phyloP scores from a whole-genome alignment of 2,888 invertebrate genomes.

The Cerceris rybyensis region DNA sequence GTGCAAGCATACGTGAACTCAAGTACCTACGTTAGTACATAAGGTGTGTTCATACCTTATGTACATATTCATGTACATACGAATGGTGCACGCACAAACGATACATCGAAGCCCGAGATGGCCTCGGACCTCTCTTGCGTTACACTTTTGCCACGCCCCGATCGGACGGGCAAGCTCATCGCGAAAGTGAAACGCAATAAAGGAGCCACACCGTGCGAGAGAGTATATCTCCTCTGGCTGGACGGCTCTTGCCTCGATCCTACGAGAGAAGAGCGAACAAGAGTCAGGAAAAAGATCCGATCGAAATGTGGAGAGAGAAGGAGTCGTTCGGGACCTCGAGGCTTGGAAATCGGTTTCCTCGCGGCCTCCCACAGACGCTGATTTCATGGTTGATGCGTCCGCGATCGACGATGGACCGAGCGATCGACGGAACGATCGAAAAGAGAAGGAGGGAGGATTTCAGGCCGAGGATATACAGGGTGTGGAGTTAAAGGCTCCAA shows the following conservation, averaged over 20 bases:
- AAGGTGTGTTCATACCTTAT: background rate
- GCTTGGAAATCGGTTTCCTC: conserved; percentile 63
- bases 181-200: conserved; percentile 82
- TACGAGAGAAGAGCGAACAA: conserved; percentile 17
- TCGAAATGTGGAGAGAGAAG: conserved; percentile 27
- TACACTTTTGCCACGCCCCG: conserved; percentile 81
- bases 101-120: conserved; percentile 51
- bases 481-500: too few species aligned
- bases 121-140: conserved; percentile 79
- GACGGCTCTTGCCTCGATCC: conserved; percentile 10
- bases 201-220: conserved; percentile 73
- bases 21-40: too few species aligned
- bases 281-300: conserved; percentile 26
- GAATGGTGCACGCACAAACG: background rate
- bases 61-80: too few species aligned
- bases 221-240: conserved; percentile 41
- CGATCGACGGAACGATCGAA: background rate
- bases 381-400: background rate
- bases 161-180: conserved; percentile 78
- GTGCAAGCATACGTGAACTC: too few species aligned
- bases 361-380: conserved; percentile 46
- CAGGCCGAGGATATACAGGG: too few species aligned
- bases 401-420: background rate
- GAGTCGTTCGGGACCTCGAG: conserved; percentile 63
- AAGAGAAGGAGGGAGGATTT: too few species aligned